These are phyloP conservation scores for Apostichopus parvimensis DNA, from an alignment of 35 echinoderm and acorn worm genomes.

Conservation along the genomic window DNA sequence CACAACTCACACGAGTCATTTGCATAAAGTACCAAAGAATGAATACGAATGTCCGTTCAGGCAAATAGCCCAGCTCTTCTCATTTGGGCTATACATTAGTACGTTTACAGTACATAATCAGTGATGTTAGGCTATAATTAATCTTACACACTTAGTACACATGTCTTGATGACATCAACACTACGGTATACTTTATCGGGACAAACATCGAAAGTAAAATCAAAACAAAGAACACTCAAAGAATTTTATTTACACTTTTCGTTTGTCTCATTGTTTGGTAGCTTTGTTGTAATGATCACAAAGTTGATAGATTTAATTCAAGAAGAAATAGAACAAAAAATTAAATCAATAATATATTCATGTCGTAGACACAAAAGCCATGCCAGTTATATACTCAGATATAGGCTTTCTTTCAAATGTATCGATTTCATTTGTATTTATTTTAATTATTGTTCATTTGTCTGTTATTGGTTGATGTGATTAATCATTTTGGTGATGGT, in stretches of 20 bases:
- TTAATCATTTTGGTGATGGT: neutral
- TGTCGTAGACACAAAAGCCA: neutral
- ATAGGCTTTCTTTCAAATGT: neutral
- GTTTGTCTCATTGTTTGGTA: neutral
- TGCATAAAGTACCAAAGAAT: too few species aligned
- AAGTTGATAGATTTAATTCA: too few species aligned
- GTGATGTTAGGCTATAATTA: too few species aligned
- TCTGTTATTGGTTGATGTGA: neutral
- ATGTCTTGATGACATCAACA: neutral
- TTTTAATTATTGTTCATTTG: neutral
- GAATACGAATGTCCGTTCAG: too few species aligned
- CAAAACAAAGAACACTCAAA: neutral
- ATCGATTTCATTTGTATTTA: neutral
- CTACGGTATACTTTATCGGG: neutral
- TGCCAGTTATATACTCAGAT: neutral
- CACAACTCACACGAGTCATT: too few species aligned
- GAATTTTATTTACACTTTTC: neutral
- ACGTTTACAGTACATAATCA: too few species aligned
- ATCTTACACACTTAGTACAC: too few species aligned
- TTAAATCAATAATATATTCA: neutral
- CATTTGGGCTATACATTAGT: too few species aligned
- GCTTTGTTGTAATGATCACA: neutral
- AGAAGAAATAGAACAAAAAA: too few species aligned
- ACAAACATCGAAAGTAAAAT: neutral
- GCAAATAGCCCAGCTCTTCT: too few species aligned